phyloP scores from a whole-genome alignment of 2,797 vertebrate genomes.

The Esox masquinongy region DNA sequence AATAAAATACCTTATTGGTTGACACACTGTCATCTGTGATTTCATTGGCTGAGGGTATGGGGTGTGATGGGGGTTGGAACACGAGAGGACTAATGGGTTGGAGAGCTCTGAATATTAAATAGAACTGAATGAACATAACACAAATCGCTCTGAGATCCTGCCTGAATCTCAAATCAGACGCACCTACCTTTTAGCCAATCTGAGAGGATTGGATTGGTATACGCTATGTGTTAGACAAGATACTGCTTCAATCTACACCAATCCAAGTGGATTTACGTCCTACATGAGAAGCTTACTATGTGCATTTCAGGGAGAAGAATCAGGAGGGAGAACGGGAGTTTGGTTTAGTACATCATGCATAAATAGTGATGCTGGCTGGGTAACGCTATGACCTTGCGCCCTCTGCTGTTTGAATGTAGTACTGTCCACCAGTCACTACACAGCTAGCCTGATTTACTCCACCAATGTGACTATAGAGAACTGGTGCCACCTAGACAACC shows the following conservation, averaged over 20 bases:
- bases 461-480: too few relatives aligned
- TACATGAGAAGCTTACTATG: neutral
- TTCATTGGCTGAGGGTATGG: constrained; percentile 26
- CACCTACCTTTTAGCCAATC: neutral
- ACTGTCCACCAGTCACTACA: neutral
- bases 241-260: neutral
- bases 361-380: neutral
- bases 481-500: too few relatives aligned
- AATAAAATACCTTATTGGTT: constrained; percentile 82
- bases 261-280: neutral
- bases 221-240: neutral
- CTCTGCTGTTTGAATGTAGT: neutral
- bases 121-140: neutral
- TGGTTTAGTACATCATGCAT: neutral
- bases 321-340: neutral
- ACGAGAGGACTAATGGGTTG: neutral
- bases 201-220: neutral
- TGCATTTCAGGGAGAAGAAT: neutral
- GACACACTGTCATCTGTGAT: constrained; percentile 52
- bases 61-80: neutral
- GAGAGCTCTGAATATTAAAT: constrained; percentile 1
- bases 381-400: neutral
- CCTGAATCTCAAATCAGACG: neutral
- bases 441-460: neutral
- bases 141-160: neutral